These are phyloP conservation scores for Oasisia sp. DNA, from an alignment of 2,888 invertebrate genomes.

Conservation along the genomic window DNA sequence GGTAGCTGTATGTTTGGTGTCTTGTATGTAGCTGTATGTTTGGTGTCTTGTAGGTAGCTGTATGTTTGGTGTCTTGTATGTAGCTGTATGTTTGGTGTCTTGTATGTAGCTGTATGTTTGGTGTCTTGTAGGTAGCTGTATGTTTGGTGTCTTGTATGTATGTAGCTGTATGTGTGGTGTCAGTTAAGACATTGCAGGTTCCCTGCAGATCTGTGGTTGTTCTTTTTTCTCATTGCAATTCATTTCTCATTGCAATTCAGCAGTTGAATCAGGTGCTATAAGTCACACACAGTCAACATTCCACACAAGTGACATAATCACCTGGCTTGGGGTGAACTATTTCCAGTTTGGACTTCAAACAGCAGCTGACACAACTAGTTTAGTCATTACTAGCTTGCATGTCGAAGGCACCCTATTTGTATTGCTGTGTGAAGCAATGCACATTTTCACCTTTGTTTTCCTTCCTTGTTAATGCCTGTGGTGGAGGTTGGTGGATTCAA, in stretches of 20 bases:
- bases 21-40: too few species aligned
- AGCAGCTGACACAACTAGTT: background rate
- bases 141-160: too few species aligned
- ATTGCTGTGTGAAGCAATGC: too few species aligned
- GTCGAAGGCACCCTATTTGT: background rate
- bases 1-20: background rate
- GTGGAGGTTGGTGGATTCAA: background rate
- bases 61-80: too few species aligned
- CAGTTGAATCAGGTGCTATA: too few species aligned
- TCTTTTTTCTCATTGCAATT: background rate
- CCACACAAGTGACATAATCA: background rate
- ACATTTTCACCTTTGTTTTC: background rate
- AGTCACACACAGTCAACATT: background rate
- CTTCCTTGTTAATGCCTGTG: background rate
- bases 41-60: background rate
- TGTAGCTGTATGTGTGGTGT: too few species aligned
- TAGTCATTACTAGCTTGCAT: background rate
- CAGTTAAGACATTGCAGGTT: background rate
- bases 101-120: background rate
- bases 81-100: too few species aligned
- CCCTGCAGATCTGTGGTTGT: background rate
- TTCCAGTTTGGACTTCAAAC: background rate
- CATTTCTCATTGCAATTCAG: background rate
- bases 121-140: background rate
- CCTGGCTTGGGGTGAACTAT: background rate